A percentile compares a stretch with the other conserved stretches of the same genome.
These are phyloP conservation scores for Globodera rostochiensis DNA, from an alignment of 1,140 invertebrate species.

Conservation along the genomic window DNA sequence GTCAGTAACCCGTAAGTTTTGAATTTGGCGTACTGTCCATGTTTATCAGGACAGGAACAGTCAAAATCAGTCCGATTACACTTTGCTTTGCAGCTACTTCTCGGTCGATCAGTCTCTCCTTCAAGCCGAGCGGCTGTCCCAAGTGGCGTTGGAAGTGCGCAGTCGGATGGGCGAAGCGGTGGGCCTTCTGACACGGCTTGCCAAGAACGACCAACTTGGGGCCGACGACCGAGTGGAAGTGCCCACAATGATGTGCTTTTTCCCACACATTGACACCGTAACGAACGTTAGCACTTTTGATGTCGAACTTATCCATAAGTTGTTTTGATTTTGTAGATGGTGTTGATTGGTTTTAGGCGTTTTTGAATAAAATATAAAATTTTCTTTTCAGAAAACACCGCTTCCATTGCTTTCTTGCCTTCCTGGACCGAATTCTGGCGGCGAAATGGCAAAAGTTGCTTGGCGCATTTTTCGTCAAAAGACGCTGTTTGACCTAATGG, in stretches of 20 bases:
- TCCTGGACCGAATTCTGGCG: constrained; percentile 22
- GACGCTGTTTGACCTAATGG: constrained; percentile 30
- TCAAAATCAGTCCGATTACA: neutral
- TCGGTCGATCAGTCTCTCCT: constrained; percentile 29
- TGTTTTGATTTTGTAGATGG: too few species aligned
- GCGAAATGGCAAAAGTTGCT: neutral
- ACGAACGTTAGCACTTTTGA: constrained; percentile 3
- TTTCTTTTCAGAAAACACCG: constrained; percentile 26
- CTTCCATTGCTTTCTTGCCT: constrained; percentile 9
- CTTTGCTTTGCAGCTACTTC: neutral
- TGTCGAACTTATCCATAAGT: neutral
- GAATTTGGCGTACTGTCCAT: neutral
- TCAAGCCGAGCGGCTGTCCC: constrained; percentile 29
- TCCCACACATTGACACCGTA: constrained; percentile 11
- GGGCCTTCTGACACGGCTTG: constrained; percentile 19
- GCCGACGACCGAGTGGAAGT: constrained; percentile 16
- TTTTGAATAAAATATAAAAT: neutral
- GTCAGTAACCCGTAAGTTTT: constrained; percentile 43
- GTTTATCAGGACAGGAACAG: neutral
- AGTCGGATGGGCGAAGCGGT: constrained; percentile 22
- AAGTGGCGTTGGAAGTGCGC: constrained; percentile 16
- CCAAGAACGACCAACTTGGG: neutral
- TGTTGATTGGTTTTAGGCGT: too few species aligned
- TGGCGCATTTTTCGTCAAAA: constrained; percentile 16
- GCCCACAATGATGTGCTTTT: constrained; percentile 33